phyloP scores from a whole-genome alignment of 2,113 vertebrate genomes.

The Phrynocephalus versicolor region DNA sequence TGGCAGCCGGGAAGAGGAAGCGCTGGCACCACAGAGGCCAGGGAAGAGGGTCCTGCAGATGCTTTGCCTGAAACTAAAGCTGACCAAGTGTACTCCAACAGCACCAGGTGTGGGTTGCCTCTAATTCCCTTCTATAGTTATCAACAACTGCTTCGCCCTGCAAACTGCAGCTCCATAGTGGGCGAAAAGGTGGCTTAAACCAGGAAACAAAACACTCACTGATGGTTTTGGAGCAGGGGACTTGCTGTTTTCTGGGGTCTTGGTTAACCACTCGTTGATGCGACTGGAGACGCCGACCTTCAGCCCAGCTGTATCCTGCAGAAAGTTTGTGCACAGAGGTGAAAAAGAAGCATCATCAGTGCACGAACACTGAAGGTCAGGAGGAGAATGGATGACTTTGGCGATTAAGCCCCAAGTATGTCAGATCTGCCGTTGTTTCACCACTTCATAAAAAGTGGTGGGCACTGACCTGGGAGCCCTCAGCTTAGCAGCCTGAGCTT shows the following conservation, averaged over 20 bases:
- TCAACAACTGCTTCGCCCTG: too few species aligned
- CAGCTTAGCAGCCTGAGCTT: too few species aligned
- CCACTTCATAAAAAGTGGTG: neutral
- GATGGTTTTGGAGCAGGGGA: constrained; percentile 86
- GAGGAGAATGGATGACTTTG: too few species aligned
- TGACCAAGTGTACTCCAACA: neutral
- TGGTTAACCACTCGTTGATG: constrained; percentile 98
- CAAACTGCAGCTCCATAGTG: neutral
- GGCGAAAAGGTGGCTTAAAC: neutral
- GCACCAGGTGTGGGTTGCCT: too few species aligned
- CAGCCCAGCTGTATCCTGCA: constrained; percentile 93
- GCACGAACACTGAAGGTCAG: neutral
- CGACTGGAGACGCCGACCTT: constrained; percentile 97
- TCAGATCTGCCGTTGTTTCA: neutral
- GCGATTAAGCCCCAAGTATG: too few species aligned
- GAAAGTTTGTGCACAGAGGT: constrained; percentile 24
- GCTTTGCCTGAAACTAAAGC: neutral
- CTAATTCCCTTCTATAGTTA: neutral
- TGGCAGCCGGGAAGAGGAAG: neutral
- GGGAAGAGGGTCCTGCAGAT: neutral
- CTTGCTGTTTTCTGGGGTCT: constrained; percentile 92
- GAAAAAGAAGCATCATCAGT: neutral
- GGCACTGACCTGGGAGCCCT: too few species aligned
- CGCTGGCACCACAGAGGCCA: too few species aligned
- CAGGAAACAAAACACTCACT: constrained; percentile 73